phyloP scores from a whole-genome alignment of 2,113 vertebrate species.

The Microtus richardsoni region DNA sequence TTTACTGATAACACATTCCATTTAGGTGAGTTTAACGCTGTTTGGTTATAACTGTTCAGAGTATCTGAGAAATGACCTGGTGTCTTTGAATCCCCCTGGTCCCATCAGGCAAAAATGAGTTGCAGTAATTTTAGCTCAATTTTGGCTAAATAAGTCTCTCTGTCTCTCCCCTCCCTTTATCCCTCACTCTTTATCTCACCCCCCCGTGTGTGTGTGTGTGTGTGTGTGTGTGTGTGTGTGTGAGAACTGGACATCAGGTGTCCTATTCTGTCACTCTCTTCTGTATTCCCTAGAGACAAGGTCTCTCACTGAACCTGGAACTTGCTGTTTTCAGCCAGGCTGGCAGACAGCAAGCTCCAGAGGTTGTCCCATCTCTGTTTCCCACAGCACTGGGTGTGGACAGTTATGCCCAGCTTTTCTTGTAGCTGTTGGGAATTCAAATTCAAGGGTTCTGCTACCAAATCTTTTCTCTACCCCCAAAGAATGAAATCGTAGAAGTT shows the following conservation, averaged over 20 bases:
- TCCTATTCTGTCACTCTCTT: neutral
- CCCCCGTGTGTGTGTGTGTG: neutral
- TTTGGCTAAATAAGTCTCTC: neutral
- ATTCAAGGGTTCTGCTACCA: neutral
- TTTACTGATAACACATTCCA: neutral
- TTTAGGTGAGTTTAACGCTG: neutral
- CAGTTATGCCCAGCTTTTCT: neutral
- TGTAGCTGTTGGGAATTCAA: neutral
- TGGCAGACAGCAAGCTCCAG: neutral
- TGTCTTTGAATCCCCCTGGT: neutral
- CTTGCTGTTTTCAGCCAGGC: neutral
- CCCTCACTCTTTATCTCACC: too few species aligned
- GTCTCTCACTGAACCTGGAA: neutral
- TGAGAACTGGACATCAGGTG: neutral
- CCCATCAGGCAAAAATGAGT: conserved; percentile 21
- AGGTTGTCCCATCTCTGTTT: neutral
- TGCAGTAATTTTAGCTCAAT: neutral
- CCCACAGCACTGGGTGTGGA: neutral
- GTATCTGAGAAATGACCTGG: neutral
- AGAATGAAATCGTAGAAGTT: neutral
- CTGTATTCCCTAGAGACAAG: too few species aligned
- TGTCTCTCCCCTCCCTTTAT: too few species aligned
- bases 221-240: neutral
- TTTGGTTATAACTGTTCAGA: neutral
- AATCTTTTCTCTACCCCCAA: too few species aligned